A percentile compares a stretch with the other conserved stretches of the same genome.
Conservation (phyloP, 2,888 invertebrate genomes). For the Bursaphelenchus okinawaensis region DNA sequence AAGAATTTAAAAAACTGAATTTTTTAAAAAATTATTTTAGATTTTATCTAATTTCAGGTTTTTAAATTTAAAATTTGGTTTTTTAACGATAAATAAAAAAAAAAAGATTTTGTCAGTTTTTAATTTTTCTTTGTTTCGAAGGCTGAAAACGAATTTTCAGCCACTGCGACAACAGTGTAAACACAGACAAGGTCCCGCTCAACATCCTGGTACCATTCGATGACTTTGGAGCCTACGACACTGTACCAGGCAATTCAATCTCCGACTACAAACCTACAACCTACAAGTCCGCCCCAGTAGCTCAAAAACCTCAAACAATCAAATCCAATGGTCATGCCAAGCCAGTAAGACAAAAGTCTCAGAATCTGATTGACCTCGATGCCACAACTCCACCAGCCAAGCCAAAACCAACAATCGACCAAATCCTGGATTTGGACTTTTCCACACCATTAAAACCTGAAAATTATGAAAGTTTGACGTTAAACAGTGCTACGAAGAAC, state of each 20-base stretch:
- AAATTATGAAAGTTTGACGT: too few species aligned
- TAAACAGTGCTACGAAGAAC: too few species aligned
- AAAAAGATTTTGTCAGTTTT: conserved; percentile 4
- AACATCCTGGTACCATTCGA: conserved; percentile 21
- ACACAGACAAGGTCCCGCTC: conserved; percentile 16
- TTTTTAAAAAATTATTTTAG: too few species aligned
- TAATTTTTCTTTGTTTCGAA: not conserved
- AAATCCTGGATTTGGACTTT: not conserved
- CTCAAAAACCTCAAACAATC: too few species aligned
- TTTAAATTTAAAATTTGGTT: too few species aligned
- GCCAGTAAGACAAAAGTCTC: conserved; percentile 5
- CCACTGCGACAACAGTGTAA: conserved; percentile 27
- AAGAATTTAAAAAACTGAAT: too few species aligned
- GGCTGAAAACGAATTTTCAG: conserved; percentile 16
- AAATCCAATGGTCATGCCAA: not conserved
- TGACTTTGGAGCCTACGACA: conserved; percentile 2
- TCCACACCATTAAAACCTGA: not conserved
- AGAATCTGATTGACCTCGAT: conserved; percentile 3
- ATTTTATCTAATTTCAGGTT: too few species aligned
- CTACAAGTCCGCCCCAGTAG: not conserved
- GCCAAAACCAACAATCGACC: not conserved
- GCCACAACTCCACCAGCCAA: not conserved
- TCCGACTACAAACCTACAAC: not conserved
- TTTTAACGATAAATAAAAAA: not conserved
- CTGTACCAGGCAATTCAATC: conserved; percentile 1